These are phyloP conservation scores for Amniataba percoides DNA, from an alignment of 2,797 vertebrate species.

Conservation along the genomic window DNA sequence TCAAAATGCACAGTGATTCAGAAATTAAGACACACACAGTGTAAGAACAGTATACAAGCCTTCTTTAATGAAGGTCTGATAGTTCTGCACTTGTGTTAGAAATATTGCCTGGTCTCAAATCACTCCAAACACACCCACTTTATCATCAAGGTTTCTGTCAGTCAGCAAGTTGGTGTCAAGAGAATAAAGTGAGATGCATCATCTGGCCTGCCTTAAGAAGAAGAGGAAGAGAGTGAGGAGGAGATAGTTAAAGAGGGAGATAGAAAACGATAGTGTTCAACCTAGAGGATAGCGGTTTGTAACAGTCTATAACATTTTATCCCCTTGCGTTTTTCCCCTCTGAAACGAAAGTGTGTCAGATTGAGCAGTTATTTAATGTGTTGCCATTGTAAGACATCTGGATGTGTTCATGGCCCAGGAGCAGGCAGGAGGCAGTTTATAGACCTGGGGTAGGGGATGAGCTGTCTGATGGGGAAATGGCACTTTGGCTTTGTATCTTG, in stretches of 20 bases:
- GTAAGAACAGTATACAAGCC: conserved; percentile 1
- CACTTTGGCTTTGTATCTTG: conserved; percentile 67
- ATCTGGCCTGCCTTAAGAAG: conserved; percentile 62
- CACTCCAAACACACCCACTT: conserved; percentile 34
- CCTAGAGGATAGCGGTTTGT: conserved; percentile 72
- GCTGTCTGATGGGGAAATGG: conserved; percentile 72
- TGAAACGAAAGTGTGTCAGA: conserved; percentile 84
- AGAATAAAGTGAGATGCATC: conserved; percentile 65
- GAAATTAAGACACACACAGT: conserved; percentile 25
- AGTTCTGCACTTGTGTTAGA: conserved; percentile 26
- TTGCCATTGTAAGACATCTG: conserved; percentile 87
- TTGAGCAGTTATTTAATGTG: conserved; percentile 88
- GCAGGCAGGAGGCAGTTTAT: conserved; percentile 85
- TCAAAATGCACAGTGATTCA: background rate
- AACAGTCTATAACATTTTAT: conserved; percentile 87
- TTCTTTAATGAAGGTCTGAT: conserved; percentile 20
- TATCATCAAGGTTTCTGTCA: conserved; percentile 61
- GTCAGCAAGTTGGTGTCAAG: conserved; percentile 69
- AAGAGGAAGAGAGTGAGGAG: conserved; percentile 34
- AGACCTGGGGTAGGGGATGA: conserved; percentile 71
- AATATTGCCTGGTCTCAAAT: conserved; percentile 34
- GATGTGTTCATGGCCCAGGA: conserved; percentile 80
- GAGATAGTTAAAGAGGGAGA: conserved; percentile 55
- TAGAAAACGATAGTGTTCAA: conserved; percentile 63
- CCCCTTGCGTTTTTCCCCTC: conserved; percentile 75